Evolutionary conservation across 1,140 invertebrate genomes (phyloP), one percentile per base, ranked within the genome.

Genomic region (Bombus breviceps): DNA sequence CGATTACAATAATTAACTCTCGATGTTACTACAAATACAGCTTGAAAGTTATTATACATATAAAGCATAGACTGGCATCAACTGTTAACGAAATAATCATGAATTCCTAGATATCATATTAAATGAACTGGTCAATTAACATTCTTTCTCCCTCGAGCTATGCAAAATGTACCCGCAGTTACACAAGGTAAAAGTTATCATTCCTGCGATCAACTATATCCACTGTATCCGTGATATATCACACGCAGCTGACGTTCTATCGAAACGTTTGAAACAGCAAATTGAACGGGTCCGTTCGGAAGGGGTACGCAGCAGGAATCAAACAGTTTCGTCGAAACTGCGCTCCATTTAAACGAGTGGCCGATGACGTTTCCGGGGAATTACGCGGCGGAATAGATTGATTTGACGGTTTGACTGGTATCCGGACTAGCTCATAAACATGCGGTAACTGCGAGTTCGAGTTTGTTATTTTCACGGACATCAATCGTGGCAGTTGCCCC

Each of bases 401-500:
- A 80, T 85, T 85, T 53, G 47, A 53, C 47, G 18, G 47, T 57
- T 53, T 53, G 62, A 41, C 59, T 82, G 62, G 43, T 59, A 39
- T n/a, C 12, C 37, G 3, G 22, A 22, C 28, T 15, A 37, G 43
- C 64, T 83, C 66, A 72, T 84, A 84, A 79, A 84, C 75, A 84
- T 22, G 66, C 28, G 75, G 66, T 79, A 72, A 79, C 82, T 41
- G 68, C 32, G 25, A 43, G 76, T 62, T 37, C 47, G 22, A 62
- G 53, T 84, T 71, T 83, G 53, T 72, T 59, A 62, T 47, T 80
- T 43, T 37, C 83, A 41, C 68, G 53, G 57, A 57, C 76, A 64
- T 85, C 64, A 85, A 85, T 85, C 68, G 68, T 43, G 57, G 59
- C 77, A 59, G 53, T 47, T 62, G 66, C n/a, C 57, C 12, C 3